Conservation (phyloP, 2,797 vertebrate genomes). For the Paramormyrops hopkinsi region DNA sequence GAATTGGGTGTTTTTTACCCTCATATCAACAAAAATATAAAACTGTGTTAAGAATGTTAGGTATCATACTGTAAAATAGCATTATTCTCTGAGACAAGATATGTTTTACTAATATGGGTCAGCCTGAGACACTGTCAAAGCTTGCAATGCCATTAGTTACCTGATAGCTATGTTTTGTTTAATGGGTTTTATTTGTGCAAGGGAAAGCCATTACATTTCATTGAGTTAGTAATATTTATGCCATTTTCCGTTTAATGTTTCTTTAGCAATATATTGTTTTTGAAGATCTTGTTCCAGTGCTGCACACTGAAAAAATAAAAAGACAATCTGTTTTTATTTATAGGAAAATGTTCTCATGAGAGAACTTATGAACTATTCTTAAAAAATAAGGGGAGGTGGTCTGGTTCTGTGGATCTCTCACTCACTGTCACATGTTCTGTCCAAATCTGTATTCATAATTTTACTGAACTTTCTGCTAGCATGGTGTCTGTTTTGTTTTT, state of each 20-base stretch:
- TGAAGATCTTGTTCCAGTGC: neutral
- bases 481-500: neutral
- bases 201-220: neutral
- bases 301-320: neutral
- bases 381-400: neutral
- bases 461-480: neutral
- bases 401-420: neutral
- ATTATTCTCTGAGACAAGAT: neutral
- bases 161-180: neutral
- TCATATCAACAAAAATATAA: neutral
- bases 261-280: neutral
- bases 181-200: neutral
- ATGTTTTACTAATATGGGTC: neutral
- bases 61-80: neutral
- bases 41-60: neutral
- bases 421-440: neutral
- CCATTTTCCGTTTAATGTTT: neutral
- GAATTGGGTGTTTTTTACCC: neutral
- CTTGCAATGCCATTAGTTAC: neutral
- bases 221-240: neutral
- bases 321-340: neutral
- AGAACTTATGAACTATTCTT: neutral
- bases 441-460: neutral
- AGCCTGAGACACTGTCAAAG: neutral
- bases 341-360: neutral